A percentile compares a stretch with the other conserved stretches of the same genome.
These are phyloP conservation scores for Enoplolaimus lenunculus DNA, from an alignment of 2,888 invertebrate genomes.

Conservation along the genomic window DNA sequence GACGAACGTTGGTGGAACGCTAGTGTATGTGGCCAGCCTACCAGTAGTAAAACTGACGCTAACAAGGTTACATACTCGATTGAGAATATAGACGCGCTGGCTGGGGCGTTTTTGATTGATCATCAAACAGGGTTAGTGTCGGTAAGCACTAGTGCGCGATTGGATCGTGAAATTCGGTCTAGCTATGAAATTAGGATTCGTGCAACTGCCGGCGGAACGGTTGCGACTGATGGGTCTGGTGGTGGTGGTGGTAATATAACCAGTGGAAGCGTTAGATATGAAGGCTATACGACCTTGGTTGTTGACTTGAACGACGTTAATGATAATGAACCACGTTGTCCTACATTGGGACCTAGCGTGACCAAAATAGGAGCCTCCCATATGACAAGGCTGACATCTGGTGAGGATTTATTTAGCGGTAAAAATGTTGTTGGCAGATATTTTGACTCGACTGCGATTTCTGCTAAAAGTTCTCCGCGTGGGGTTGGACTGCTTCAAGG, in stretches of 20 bases:
- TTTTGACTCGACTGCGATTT: too few species aligned
- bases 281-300: slow-evolving; percentile 45
- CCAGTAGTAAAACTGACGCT: too few species aligned
- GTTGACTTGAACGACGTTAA: slow-evolving; percentile 71
- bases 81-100: not conserved
- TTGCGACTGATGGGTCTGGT: not conserved
- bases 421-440: too few species aligned
- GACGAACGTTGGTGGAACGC: too few species aligned
- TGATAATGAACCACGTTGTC: slow-evolving; percentile 21
- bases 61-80: not conserved
- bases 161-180: slow-evolving; percentile 64
- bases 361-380: too few species aligned
- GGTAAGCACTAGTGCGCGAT: slow-evolving; percentile 34
- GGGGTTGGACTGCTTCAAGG: not conserved
- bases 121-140: not conserved
- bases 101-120: not conserved
- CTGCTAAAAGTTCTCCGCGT: not conserved
- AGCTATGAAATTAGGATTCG: not conserved
- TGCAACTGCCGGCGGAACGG: not conserved
- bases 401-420: too few species aligned
- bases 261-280: not conserved
- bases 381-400: not conserved
- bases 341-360: not conserved
- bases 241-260: not conserved
- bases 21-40: too few species aligned